Evolutionary conservation across 2,888 invertebrate species (phyloP).

Genomic region (Macropis europaea): DNA sequence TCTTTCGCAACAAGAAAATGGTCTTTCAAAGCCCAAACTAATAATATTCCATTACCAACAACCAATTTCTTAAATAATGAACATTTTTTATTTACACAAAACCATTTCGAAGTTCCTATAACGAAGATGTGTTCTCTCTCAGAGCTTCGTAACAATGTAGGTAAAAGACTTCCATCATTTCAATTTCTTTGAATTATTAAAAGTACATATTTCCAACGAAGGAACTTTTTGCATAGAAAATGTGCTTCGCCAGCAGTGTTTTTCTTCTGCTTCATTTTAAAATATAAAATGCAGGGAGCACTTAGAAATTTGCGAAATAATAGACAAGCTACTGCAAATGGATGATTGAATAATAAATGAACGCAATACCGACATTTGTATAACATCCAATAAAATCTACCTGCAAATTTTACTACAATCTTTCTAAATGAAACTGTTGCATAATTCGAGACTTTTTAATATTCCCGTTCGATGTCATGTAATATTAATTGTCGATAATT

Average conservation of each 20-base stretch:
- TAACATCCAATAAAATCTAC: too few species aligned
- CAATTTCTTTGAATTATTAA: neutral
- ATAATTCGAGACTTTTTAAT: too few species aligned
- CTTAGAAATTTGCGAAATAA: too few species aligned
- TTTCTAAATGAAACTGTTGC: too few species aligned
- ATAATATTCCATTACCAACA: neutral
- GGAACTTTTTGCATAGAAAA: constrained; percentile 13
- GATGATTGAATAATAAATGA: too few species aligned
- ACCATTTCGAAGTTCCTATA: constrained; percentile 1
- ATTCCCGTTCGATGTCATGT: too few species aligned
- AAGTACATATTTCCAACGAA: neutral
- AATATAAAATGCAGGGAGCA: too few species aligned
- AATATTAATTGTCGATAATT: too few species aligned
- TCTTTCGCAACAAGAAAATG: neutral
- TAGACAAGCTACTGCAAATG: too few species aligned
- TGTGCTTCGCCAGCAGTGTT: neutral
- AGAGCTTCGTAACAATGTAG: neutral
- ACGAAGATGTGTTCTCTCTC: neutral
- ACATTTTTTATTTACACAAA: neutral
- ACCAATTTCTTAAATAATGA: neutral
- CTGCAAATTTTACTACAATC: too few species aligned
- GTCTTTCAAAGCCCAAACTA: neutral
- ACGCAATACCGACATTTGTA: too few species aligned
- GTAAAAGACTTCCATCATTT: neutral
- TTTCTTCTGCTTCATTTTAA: too few species aligned